phyloP scores from a whole-genome alignment of 2,113 vertebrate species.

The Raja brachyura region DNA sequence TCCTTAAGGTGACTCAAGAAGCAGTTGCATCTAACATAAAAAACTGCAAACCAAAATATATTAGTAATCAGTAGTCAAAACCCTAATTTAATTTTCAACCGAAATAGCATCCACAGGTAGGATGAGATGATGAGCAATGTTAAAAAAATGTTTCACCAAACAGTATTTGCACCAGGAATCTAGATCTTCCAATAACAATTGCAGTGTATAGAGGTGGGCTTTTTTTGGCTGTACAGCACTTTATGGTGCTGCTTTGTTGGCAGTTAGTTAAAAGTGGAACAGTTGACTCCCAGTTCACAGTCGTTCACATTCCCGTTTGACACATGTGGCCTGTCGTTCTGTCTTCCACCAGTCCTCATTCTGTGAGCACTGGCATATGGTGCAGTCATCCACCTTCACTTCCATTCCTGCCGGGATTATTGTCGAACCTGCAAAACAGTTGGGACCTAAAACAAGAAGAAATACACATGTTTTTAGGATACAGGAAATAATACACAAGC shows the following conservation, averaged over 20 bases:
- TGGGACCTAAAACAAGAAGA: slow-evolving; percentile 75
- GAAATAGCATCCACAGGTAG: slow-evolving; percentile 7
- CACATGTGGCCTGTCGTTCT: slow-evolving; percentile 72
- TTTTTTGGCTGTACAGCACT: not conserved
- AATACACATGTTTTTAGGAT: not conserved
- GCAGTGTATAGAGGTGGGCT: slow-evolving; percentile 20
- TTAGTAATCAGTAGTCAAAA: not conserved
- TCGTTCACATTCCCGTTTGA: slow-evolving; percentile 92
- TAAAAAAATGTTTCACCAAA: slow-evolving; percentile 35
- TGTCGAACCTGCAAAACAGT: slow-evolving; percentile 96
- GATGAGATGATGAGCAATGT: not conserved
- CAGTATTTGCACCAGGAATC: slow-evolving; percentile 10
- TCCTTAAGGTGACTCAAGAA: slow-evolving; percentile 20
- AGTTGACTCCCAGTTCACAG: not conserved
- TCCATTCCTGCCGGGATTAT: slow-evolving; percentile 97
- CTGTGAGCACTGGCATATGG: slow-evolving; percentile 93
- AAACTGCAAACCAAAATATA: not conserved
- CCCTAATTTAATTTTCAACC: slow-evolving; percentile 10
- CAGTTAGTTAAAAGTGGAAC: slow-evolving; percentile 7
- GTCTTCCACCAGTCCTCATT: slow-evolving; percentile 99
- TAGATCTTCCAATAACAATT: slow-evolving; percentile 13
- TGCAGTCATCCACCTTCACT: slow-evolving; percentile 98
- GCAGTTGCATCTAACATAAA: not conserved
- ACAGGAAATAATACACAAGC: not conserved
- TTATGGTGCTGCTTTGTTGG: slow-evolving; percentile 21